These are phyloP conservation scores for Miltochrista miniata DNA, from an alignment of 2,888 invertebrate genomes.

Conservation along the genomic window DNA sequence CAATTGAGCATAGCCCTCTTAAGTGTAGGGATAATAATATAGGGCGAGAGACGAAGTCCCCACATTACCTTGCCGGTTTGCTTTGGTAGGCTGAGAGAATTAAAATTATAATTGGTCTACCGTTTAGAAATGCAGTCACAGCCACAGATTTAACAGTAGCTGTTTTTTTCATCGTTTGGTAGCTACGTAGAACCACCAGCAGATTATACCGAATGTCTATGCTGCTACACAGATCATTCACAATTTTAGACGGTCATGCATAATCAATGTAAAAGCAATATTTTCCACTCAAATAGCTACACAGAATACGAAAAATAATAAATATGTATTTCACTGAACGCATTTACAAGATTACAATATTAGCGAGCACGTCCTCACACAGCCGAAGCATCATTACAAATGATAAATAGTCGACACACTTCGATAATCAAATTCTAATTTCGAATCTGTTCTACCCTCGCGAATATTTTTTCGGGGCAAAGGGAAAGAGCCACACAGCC, in stretches of 20 bases:
- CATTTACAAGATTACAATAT: slow-evolving; percentile 82
- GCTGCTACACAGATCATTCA: slow-evolving; percentile 37
- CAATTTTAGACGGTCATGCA: slow-evolving; percentile 55
- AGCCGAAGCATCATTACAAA: slow-evolving; percentile 76
- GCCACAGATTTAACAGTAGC: not conserved
- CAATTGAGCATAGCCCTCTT: no score
- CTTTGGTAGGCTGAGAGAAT: no score
- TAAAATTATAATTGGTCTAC: no score
- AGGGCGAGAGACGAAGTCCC: no score
- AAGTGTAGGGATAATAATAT: no score
- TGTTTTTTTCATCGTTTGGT: not conserved
- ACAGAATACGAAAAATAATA: slow-evolving; percentile 62
- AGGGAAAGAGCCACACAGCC: slow-evolving; percentile 65
- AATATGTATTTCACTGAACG: slow-evolving; percentile 75
- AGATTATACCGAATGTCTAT: slow-evolving; percentile 42
- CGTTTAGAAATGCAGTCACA: no score
- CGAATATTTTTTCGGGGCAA: slow-evolving; percentile 52
- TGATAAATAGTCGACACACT: slow-evolving; percentile 83
- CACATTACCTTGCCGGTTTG: no score
- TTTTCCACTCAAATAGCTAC: slow-evolving; percentile 72
- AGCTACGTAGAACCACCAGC: slow-evolving; percentile 12
- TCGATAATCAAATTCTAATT: slow-evolving; percentile 84
- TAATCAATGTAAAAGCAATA: slow-evolving; percentile 72
- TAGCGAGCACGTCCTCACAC: slow-evolving; percentile 72
- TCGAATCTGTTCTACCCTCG: slow-evolving; percentile 80